A percentile compares a stretch with the other conserved stretches of the same genome.
Evolutionary conservation across 2,113 vertebrate species (phyloP).

Genomic region (Pagrus major): DNA sequence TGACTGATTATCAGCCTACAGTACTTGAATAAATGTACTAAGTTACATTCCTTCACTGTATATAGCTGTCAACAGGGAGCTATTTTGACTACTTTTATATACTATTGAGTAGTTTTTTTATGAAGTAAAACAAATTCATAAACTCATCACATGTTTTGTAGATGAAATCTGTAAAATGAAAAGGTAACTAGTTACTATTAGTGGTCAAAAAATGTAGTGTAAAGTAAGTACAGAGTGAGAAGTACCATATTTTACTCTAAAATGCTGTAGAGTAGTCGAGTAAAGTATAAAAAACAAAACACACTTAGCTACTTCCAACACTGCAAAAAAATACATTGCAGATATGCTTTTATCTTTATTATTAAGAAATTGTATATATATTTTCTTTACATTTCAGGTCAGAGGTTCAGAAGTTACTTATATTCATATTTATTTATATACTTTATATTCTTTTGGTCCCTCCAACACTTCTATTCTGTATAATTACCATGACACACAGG

Average conservation of each 20-base stretch:
- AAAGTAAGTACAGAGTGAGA: background rate
- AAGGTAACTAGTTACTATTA: background rate
- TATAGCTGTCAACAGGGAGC: no score
- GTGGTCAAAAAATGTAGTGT: background rate
- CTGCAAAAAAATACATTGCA: background rate
- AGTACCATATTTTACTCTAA: background rate
- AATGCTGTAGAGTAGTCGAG: background rate
- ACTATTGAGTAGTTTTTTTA: background rate
- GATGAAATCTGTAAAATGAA: background rate
- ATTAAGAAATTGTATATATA: background rate
- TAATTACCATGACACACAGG: constrained; percentile 23
- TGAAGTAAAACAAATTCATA: background rate
- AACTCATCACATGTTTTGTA: background rate
- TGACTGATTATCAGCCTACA: no score
- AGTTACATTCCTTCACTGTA: no score
- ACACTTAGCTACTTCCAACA: background rate
- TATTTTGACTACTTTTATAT: background rate
- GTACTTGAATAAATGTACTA: no score
- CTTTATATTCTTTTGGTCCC: background rate
- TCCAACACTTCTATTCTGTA: constrained; percentile 9
- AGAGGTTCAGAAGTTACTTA: no score
- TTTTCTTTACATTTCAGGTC: no score
- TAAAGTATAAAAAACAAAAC: no score
- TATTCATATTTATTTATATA: background rate
- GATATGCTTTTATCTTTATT: background rate